Evolutionary conservation across 1,140 invertebrate species (phyloP).

Genomic region (Bradysia coprophila): DNA sequence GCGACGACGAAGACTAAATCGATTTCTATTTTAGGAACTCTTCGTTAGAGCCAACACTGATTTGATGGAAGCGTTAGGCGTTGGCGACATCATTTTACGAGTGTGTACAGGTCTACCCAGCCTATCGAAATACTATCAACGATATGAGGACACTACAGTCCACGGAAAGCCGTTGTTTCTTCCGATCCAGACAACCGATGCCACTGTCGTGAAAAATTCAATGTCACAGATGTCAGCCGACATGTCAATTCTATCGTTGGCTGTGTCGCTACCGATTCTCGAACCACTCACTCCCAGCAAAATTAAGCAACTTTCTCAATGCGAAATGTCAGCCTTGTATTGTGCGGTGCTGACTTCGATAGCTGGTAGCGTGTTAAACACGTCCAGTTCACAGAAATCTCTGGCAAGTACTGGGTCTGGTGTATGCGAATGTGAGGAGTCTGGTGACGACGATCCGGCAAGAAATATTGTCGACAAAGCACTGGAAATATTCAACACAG

Average conservation of each 20-base stretch:
- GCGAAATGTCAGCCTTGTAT: slow-evolving; percentile 57
- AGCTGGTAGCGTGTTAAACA: slow-evolving; percentile 27
- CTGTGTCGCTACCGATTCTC: slow-evolving; percentile 64
- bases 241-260: slow-evolving; percentile 61
- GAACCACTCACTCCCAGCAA: slow-evolving; percentile 69
- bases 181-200: slow-evolving; percentile 16
- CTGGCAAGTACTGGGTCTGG: neutral
- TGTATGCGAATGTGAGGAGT: slow-evolving; percentile 14
- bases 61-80: slow-evolving; percentile 24
- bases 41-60: slow-evolving; percentile 37
- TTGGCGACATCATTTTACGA: slow-evolving; percentile 16
- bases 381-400: slow-evolving; percentile 18
- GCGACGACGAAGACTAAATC: too few species aligned
- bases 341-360: slow-evolving; percentile 56
- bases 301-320: slow-evolving; percentile 55
- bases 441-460: slow-evolving; percentile 14
- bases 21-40: slow-evolving; percentile 23
- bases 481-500: slow-evolving; percentile 63
- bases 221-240: slow-evolving; percentile 54
- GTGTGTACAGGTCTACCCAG: slow-evolving; percentile 17
- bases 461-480: slow-evolving; percentile 34
- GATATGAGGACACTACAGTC: slow-evolving; percentile 16
- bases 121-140: slow-evolving; percentile 16
- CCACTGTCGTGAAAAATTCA: slow-evolving; percentile 15
- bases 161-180: slow-evolving; percentile 16